Evolutionary conservation across 2,888 invertebrate species (phyloP), one percentile per base, ranked within the genome.

Genomic region (Temnothorax unifasciatus): DNA sequence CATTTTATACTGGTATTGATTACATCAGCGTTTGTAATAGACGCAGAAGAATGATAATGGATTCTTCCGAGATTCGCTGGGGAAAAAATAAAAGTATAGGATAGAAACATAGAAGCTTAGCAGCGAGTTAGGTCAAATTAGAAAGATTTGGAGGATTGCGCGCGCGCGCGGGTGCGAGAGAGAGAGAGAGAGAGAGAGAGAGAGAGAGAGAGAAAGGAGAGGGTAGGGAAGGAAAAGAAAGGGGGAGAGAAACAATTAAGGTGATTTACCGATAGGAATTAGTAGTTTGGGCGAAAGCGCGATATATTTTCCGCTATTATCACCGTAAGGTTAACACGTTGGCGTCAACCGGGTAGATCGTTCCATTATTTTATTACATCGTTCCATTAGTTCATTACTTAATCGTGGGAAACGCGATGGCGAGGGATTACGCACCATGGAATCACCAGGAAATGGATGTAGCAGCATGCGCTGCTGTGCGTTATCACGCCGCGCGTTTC

Each of bases 331-430:
- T 63, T 47, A 59, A 34, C 47, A 57, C 38, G 34, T 59, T 13
- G 44, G 41, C 25, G 15, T 77, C 79, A 79, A 61, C 21, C 47
- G 25, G 25, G 29, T 2, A 29, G 44, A 73, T 73, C 59, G 59
- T 34, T 44, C 71, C 57, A 79, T 79, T 79, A 79, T 79, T 73
- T 79, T 79, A 79, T 79, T 59, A 79, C 79, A 59, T 71, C 73
- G 71, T 79, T 59, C 79, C 73, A 71, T 59, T 73, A 79, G 73
- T 59, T 59, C 73, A 61, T 79, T 79, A 73, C 79, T 73, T 79
- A 79, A 73, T 73, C 73, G 57, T 52, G 59, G 38, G 25, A 38
- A 73, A 21, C 29, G 59, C n/a, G 47, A 59, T 71, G 25, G 13
- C 59, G 59, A 59, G 59, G 47, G 73, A 71, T 79, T 79, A 71